Evolutionary conservation across 1,140 invertebrate species (phyloP).

Genomic region (Cotesia vestalis): DNA sequence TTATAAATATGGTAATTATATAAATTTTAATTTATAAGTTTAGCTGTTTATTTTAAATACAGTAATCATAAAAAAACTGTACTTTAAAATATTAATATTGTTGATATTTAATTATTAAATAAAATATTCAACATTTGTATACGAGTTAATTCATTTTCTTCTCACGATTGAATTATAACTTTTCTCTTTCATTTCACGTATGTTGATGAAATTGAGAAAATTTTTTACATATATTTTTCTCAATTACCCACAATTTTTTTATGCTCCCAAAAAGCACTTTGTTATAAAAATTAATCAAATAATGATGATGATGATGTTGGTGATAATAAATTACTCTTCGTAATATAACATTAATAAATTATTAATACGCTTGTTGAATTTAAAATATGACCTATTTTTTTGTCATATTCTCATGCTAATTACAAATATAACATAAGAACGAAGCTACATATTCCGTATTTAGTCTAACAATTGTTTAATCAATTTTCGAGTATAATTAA

Average conservation of each 20-base stretch:
- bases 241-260: slow-evolving; percentile 17
- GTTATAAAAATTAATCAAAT: slow-evolving; percentile 57
- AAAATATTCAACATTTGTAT: slow-evolving; percentile 4
- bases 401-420: slow-evolving; percentile 7
- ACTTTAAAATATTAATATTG: neutral
- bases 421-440: neutral
- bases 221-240: neutral
- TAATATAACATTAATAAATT: slow-evolving; percentile 26
- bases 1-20: too few relatives aligned
- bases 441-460: too few relatives aligned
- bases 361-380: slow-evolving; percentile 21
- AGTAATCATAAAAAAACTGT: neutral
- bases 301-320: slow-evolving; percentile 32
- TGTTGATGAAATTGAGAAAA: neutral
- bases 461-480: too few relatives aligned
- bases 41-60: too few relatives aligned
- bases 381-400: neutral
- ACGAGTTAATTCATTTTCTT: slow-evolving; percentile 20
- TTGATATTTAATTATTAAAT: neutral
- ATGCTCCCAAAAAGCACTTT: slow-evolving; percentile 40
- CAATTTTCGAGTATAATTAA: too few relatives aligned
- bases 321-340: slow-evolving; percentile 36
- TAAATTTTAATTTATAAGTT: too few relatives aligned
- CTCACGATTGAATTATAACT: slow-evolving; percentile 6
- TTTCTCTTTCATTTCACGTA: neutral